Base-by-base conservation (phyloP, 2,797 vertebrate genomes). In the Mus caroli region DNA sequence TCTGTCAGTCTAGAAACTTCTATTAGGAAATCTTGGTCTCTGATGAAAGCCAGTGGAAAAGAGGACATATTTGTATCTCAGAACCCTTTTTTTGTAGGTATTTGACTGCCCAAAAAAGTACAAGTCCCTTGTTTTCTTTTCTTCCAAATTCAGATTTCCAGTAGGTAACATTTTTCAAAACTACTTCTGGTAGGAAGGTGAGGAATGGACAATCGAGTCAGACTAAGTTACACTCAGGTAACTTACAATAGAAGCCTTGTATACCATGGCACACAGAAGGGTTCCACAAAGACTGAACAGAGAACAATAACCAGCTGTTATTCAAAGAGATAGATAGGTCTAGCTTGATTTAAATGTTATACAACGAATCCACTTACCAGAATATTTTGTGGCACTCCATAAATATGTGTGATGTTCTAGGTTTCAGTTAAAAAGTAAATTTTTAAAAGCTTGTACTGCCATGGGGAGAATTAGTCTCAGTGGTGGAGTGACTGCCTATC, bases 81-180 rank as follows among this genome's bases (percentile, higher is more conserved):
- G 26, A 75, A 52, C 46, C 37, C 43, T 78, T 75, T 64, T n/a
- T n/a, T 78, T 43, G 43, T 43, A 5, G 11, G 22, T 19, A 54
- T 43, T 91, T 62, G 54, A 37, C 8, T 24, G 28, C 24, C 50
- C 46, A 58, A 83, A 26, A n/a, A 10, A 31, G 2, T 37, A n/a
- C 56, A 9, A 67, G 6, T 58, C 50, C 11, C 9, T 8, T 69
- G 67, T 67, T n/a, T 52, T 28, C 76, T 64, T 80, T 31, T 73
- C n/a, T 40, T 56, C 85, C 22, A 79, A 54, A 91, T 88, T 28
- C 73, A 84, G 20, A 58, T 91, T 73, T 75, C 14, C 64, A 84
- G n/a, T 22, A 46, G 60, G 40, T 17, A 82, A 84, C n/a, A 54
- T 31, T 84, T 54, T 76, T 52, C 31, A 80, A 73, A 77, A 52